Conservation (phyloP, 2,888 invertebrate species). For the Epsilonema sp. region DNA sequence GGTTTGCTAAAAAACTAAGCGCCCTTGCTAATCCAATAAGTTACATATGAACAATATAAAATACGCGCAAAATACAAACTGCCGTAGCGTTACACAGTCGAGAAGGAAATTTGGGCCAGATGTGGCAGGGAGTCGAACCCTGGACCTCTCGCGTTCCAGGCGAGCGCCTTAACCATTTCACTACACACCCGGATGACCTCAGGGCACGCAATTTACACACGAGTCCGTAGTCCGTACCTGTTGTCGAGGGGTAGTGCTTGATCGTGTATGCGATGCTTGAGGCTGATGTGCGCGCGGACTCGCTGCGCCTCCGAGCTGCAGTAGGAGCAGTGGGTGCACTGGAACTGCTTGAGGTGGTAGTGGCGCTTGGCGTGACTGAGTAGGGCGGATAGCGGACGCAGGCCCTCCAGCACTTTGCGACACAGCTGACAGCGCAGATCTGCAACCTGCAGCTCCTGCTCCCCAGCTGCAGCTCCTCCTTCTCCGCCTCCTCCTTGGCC, state of each 20-base stretch:
- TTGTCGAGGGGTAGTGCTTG: constrained; percentile 14
- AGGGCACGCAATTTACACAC: no score
- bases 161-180: no score
- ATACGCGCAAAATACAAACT: no score
- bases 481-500: neutral
- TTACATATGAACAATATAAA: no score
- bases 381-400: constrained; percentile 7
- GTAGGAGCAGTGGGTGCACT: constrained; percentile 10
- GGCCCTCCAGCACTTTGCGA: constrained; percentile 6
- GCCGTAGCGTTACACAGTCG: no score
- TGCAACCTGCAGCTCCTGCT: neutral
- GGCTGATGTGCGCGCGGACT: constrained; percentile 9
- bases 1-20: no score
- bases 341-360: constrained; percentile 12
- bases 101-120: no score
- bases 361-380: constrained; percentile 12
- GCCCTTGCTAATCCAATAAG: no score
- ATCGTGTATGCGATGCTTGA: constrained; percentile 10
- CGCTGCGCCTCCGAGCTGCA: constrained; percentile 7
- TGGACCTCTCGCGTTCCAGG: no score
- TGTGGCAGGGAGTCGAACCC: no score
- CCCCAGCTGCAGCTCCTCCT: neutral
- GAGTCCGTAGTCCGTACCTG: no score
- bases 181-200: no score
- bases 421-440: constrained; percentile 7